phyloP scores from a whole-genome alignment of 2,797 vertebrate species.

The Cephalopachus bancanus region DNA sequence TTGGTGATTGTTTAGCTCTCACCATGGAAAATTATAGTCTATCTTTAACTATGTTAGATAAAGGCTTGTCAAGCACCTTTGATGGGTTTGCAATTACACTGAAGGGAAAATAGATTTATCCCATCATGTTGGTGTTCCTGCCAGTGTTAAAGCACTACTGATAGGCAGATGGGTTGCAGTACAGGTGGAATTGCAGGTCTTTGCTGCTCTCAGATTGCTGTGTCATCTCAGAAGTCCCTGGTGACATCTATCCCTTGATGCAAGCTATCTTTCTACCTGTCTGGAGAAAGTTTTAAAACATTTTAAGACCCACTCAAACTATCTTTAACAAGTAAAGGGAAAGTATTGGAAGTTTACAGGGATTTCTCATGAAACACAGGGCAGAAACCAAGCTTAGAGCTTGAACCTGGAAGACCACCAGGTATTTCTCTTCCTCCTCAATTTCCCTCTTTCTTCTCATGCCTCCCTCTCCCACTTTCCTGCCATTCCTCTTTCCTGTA shows the following conservation, averaged over 20 bases:
- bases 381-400: conserved; percentile 3
- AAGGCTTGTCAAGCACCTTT: not conserved
- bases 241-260: not conserved
- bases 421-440: not conserved
- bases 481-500: not conserved
- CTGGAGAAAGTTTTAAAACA: not conserved
- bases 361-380: not conserved
- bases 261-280: not conserved
- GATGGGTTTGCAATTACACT: not conserved
- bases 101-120: not conserved
- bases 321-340: not conserved
- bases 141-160: not conserved
- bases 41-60: not conserved
- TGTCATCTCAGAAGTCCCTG: not conserved
- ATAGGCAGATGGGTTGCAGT: not conserved
- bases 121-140: not conserved
- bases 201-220: not conserved
- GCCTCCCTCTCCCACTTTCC: not conserved
- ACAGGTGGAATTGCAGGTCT: not conserved
- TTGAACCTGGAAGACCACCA: not conserved
- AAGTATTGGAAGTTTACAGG: not conserved
- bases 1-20: conserved; percentile 25
- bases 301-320: not conserved
- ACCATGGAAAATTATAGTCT: conserved; percentile 34
- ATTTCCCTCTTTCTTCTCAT: not conserved